Evolutionary conservation across 2,888 invertebrate species (phyloP), one percentile per base, ranked within the genome.

Genomic region (Therioaphis trifolii): DNA sequence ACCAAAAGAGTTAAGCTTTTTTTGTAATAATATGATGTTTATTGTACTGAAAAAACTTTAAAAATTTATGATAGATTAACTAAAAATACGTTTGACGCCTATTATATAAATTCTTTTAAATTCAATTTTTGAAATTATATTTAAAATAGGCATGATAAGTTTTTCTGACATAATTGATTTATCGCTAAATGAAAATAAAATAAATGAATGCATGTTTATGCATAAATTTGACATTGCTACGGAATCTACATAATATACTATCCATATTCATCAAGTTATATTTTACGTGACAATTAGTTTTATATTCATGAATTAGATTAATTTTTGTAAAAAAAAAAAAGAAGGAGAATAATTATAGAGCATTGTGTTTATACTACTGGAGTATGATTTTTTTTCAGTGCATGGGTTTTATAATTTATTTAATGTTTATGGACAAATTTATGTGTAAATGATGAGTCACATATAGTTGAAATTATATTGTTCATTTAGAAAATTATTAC

Each of bases 281-380:
- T 75, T 75, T 46, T 46, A 46, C n/a, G 63, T 29, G 63, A 63
- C 76, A 76, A 76, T 76, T 76, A 63, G 76, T 76, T 76, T 76
- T 76, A 63, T 76, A 76, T 76, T 76, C 76, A 76, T 76, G 76
- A 76, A 76, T 76, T 61, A 76, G 27, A 63, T 63, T 76, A 76
- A 76, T 76, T 76, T 61, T 75, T 7, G 27, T 35, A 14, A 18
- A 71, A 71, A 74, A 72, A 27, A 21, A 58, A 11, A 11, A 61
- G 40, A 40, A 55, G 24, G 40, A 58, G 29, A 69, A 72, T 72
- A 49, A 69, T 69, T 69, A 74, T 35, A 15, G 24, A 55, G 9
- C 55, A 74, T 74, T 21, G 74, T 74, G 55, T 74, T 55, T 21
- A 21, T 21, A 55, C 29, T 9, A 40, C 74, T 74, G 74, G 40